These are phyloP conservation scores for Pyrrhosoma nymphula DNA, from an alignment of 2,888 invertebrate species.

Conservation along the genomic window DNA sequence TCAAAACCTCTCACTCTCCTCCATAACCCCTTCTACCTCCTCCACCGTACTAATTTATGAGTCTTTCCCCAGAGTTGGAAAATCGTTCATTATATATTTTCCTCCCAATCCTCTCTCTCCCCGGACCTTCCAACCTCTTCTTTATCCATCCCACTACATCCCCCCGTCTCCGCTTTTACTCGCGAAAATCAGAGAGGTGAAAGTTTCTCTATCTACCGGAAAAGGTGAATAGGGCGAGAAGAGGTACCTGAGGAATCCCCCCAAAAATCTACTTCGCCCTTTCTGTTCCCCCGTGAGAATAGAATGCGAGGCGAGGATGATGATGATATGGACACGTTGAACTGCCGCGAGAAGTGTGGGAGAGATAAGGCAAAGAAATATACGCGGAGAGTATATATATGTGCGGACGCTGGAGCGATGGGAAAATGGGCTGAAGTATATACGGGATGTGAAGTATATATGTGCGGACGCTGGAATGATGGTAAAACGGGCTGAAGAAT, in stretches of 20 bases:
- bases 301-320: not conserved
- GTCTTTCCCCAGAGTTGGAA: conserved; percentile 57
- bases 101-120: not conserved
- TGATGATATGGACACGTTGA: not conserved
- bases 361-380: not conserved
- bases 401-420: no score
- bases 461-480: not conserved
- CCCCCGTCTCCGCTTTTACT: not conserved
- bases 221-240: not conserved
- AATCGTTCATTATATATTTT: conserved; percentile 64
- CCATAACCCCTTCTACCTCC: not conserved
- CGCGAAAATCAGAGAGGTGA: conserved; percentile 10
- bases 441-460: no score
- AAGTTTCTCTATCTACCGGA: conserved; percentile 28
- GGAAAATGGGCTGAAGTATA: no score
- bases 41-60: conserved; percentile 48
- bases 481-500: not conserved
- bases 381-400: no score
- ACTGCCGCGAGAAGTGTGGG: not conserved
- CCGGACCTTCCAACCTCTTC: not conserved
- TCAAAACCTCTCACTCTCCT: not conserved
- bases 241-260: not conserved
- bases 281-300: not conserved
- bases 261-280: not conserved
- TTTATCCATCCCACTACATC: not conserved